A percentile compares a stretch with the other conserved stretches of the same genome.
Evolutionary conservation across 2,888 invertebrate species (phyloP).

Genomic region (Minunthozetes semirufus): DNA sequence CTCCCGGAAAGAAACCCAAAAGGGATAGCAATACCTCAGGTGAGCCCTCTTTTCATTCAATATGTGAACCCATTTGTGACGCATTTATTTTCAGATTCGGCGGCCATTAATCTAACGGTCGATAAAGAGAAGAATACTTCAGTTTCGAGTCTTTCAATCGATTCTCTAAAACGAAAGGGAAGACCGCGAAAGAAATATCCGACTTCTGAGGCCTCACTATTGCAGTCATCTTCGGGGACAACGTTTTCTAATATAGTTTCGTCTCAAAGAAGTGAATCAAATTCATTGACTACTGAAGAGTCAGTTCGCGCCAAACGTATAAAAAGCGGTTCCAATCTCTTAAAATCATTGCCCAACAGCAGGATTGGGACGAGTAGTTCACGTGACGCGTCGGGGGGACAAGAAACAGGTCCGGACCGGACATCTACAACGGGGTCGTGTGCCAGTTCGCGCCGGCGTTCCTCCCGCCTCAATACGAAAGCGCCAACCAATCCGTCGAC

Average conservation of each 20-base stretch:
- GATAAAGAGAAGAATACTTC: neutral
- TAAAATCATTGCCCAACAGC: neutral
- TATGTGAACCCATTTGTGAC: neutral
- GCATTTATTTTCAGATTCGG: neutral
- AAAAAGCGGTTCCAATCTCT: neutral
- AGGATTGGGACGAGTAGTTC: conserved; percentile 22
- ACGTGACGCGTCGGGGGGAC: neutral
- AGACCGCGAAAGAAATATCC: conserved; percentile 5
- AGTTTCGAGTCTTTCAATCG: neutral
- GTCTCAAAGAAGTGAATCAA: neutral
- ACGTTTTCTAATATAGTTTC: neutral
- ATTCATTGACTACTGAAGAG: neutral
- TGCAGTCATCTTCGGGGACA: neutral
- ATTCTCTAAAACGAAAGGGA: conserved; percentile 2
- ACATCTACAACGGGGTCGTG: conserved; percentile 31
- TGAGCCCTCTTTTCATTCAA: neutral
- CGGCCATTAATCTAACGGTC: neutral
- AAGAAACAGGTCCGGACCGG: neutral
- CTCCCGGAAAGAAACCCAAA: neutral
- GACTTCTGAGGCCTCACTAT: neutral
- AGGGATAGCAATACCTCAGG: neutral
- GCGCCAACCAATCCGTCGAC: conserved; percentile 15
- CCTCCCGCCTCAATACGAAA: conserved; percentile 35
- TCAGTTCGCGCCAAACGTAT: conserved; percentile 13
- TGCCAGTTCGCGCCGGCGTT: conserved; percentile 36